Conservation (phyloP, 2,797 vertebrate genomes). For the Parauchenoglanis punctatus region DNA sequence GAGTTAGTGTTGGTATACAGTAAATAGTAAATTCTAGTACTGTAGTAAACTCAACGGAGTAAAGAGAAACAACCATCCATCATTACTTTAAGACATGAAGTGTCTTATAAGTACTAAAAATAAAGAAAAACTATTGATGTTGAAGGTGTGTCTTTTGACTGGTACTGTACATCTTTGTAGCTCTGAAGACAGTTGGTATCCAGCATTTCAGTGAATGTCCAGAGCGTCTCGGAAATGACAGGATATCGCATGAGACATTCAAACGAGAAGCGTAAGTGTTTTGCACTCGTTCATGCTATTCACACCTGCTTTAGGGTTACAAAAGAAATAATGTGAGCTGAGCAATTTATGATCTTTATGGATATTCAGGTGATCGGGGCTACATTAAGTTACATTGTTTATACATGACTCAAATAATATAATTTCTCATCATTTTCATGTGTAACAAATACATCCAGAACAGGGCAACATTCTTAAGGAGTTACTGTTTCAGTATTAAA, state of each 20-base stretch:
- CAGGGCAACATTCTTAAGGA: neutral
- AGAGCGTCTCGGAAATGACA: conserved; percentile 68
- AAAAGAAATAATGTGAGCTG: neutral
- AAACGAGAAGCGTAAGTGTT: conserved; percentile 73
- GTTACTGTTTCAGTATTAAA: neutral
- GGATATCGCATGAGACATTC: conserved; percentile 73
- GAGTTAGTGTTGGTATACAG: no score
- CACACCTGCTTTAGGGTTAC: neutral
- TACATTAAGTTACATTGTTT: neutral
- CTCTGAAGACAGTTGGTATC: conserved; percentile 72
- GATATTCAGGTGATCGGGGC: neutral
- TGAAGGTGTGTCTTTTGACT: no score
- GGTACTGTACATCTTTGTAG: conserved; percentile 56
- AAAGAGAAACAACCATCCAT: no score
- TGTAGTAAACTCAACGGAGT: no score
- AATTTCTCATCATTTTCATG: neutral
- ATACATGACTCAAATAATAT: neutral
- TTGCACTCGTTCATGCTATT: neutral
- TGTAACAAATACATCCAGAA: neutral
- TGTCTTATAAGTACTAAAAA: no score
- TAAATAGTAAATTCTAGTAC: no score
- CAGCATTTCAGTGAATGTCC: conserved; percentile 70
- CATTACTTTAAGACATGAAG: no score
- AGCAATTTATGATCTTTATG: neutral
- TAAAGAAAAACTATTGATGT: no score